Percentiles rank a stretch among this genome's conserved stretches.
These are phyloP conservation scores for Myripristis jacobus DNA, from an alignment of 2,797 vertebrate species.

Conservation along the genomic window DNA sequence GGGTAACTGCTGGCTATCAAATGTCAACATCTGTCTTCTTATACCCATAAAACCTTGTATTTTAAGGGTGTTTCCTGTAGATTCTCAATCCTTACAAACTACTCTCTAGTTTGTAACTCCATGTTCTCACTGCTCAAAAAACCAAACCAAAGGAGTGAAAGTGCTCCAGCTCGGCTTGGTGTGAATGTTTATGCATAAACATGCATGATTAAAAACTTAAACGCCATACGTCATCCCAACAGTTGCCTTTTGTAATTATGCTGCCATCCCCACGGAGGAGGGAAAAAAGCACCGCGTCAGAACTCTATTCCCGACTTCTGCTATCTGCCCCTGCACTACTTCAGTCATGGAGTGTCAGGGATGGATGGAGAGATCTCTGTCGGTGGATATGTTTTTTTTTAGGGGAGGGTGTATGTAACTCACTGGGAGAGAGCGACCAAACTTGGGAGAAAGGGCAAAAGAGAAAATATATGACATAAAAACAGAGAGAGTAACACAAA, in stretches of 20 bases:
- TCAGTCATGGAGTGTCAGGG: slow-evolving; percentile 48
- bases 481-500: slow-evolving; percentile 6
- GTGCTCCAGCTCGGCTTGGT: too few relatives aligned
- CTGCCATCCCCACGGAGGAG: slow-evolving; percentile 9
- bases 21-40: too few relatives aligned
- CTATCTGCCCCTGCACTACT: slow-evolving; percentile 51
- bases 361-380: slow-evolving; percentile 29
- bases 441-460: not conserved
- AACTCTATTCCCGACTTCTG: slow-evolving; percentile 62
- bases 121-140: too few relatives aligned
- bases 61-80: too few relatives aligned
- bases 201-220: too few relatives aligned
- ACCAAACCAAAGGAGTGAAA: too few relatives aligned
- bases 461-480: slow-evolving; percentile 9
- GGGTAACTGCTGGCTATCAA: too few relatives aligned
- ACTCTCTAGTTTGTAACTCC: too few relatives aligned
- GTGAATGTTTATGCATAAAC: too few relatives aligned
- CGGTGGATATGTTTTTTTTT: not conserved
- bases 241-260: slow-evolving; percentile 2
- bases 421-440: not conserved
- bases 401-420: too few relatives aligned
- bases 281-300: slow-evolving; percentile 24
- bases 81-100: too few relatives aligned
- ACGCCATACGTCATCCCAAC: slow-evolving; percentile 14
- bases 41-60: too few relatives aligned